A percentile compares a stretch with the other conserved stretches of the same genome.
Conservation (phyloP, 2,797 vertebrate genomes). For the Spheniscus humboldti region DNA sequence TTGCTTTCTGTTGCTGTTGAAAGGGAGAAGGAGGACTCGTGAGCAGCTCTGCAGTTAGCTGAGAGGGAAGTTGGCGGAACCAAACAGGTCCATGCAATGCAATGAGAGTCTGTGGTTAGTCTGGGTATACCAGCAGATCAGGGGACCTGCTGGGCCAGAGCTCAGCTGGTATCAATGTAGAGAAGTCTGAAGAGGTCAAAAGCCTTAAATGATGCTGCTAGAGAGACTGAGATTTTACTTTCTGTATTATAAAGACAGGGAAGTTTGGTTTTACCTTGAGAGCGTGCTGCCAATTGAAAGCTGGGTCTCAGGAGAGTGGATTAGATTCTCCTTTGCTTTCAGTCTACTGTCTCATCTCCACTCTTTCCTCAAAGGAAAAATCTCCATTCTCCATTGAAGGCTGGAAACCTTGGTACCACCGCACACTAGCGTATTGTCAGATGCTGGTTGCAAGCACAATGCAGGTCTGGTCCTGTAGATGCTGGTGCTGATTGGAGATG, state of each 20-base stretch:
- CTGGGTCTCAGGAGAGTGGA: background rate
- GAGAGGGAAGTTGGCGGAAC: background rate
- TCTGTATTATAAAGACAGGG: background rate
- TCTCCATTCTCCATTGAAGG: background rate
- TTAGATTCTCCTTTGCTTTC: background rate
- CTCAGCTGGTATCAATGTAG: background rate
- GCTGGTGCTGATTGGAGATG: conserved; percentile 10
- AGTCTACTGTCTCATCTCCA: background rate
- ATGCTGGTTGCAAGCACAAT: background rate
- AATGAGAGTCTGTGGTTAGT: background rate
- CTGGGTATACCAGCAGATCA: background rate
- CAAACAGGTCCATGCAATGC: background rate
- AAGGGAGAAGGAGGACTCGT: background rate
- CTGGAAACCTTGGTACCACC: background rate
- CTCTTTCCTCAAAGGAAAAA: background rate
- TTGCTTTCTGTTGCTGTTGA: background rate
- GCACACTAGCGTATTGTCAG: background rate
- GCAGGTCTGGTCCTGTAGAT: background rate
- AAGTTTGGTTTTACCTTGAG: background rate
- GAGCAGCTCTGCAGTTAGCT: background rate
- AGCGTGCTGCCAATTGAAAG: accelerated
- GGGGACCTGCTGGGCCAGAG: background rate
- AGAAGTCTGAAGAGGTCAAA: background rate
- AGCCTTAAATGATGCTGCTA: background rate
- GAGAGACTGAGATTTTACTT: background rate